Evolutionary conservation across 2,888 invertebrate species (phyloP).

Genomic region (Tinea pellionella): DNA sequence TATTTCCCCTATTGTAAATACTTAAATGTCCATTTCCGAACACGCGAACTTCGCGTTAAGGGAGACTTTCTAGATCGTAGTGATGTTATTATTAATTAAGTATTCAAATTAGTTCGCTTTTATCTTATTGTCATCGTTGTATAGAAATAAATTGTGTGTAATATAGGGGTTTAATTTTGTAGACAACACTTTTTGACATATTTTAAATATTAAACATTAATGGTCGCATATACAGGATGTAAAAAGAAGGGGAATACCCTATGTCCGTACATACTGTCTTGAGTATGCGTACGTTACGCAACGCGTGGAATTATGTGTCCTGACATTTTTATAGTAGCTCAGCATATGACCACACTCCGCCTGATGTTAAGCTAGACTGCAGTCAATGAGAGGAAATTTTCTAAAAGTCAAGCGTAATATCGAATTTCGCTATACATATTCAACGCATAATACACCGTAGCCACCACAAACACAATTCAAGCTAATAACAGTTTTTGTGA

Average conservation of each 20-base stretch:
- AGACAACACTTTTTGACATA: no score
- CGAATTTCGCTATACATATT: background rate
- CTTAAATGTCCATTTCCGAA: slow-evolving; percentile 57
- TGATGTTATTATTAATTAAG: slow-evolving; percentile 3
- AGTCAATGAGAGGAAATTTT: no score
- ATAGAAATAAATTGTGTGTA: background rate
- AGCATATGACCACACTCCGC: no score
- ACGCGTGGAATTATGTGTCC: no score
- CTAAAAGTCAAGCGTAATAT: background rate
- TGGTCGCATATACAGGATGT: no score
- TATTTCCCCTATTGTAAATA: slow-evolving; percentile 41
- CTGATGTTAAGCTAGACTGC: no score
- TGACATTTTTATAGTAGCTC: no score
- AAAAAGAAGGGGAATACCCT: no score
- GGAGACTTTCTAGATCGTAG: slow-evolving; percentile 41
- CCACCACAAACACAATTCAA: slow-evolving; percentile 43
- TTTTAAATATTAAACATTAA: no score
- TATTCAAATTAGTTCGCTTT: background rate
- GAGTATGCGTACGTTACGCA: no score
- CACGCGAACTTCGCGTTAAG: slow-evolving; percentile 63
- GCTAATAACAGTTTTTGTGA: slow-evolving; percentile 69
- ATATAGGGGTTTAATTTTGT: background rate
- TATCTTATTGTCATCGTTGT: background rate
- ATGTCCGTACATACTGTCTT: no score
- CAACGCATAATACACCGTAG: background rate